Evolutionary conservation across 92 coral and sea anemone species (phyloP).

Genomic region (Actinostola sp.): DNA sequence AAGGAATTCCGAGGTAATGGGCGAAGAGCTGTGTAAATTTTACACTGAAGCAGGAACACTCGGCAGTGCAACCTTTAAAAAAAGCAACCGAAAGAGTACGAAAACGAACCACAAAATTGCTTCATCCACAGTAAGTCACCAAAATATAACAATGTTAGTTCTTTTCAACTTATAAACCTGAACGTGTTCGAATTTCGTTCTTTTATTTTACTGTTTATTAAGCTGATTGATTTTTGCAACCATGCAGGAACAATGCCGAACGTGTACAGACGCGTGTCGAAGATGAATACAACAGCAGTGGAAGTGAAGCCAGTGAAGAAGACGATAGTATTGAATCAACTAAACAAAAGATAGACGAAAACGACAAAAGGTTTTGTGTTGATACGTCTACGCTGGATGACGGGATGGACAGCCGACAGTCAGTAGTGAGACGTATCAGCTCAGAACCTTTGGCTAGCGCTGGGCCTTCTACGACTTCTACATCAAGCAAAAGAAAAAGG

Average conservation of each 20-base stretch:
- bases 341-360: neutral
- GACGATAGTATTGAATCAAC: neutral
- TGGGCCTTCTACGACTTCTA: neutral
- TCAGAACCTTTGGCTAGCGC: neutral
- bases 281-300: neutral
- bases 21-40: neutral
- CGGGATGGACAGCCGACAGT: neutral
- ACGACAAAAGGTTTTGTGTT: neutral
- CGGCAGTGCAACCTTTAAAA: neutral
- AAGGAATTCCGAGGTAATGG: conserved; percentile 4
- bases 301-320: neutral
- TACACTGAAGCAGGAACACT: neutral
- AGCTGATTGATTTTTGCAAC: neutral
- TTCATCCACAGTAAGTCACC: neutral
- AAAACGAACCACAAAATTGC: neutral
- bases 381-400: neutral
- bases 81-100: conserved; percentile 2
- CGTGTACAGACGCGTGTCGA: neutral
- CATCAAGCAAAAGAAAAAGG: neutral
- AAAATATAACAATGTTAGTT: neutral
- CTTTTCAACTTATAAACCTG: neutral
- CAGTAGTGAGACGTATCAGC: neutral
- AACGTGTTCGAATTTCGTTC: no score
- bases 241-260: neutral
- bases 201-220: neutral